Conservation (phyloP, 64 coral and sea anemone genomes). For the Dendronephthya gigantea region DNA sequence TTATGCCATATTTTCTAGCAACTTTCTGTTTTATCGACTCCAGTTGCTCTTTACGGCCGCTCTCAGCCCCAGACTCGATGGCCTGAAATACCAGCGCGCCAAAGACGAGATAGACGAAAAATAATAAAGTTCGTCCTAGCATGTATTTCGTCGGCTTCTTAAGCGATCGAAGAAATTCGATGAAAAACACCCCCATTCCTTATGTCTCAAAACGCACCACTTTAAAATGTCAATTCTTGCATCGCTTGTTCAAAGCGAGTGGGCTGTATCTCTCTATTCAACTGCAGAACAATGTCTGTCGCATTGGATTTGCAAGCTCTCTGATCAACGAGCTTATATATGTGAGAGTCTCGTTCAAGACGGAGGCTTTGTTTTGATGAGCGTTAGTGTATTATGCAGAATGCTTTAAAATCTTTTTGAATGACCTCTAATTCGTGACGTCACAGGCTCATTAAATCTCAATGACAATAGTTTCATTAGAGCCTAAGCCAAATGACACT, state of each 20-base stretch:
- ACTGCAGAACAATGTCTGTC: neutral
- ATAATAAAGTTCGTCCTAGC: conserved; percentile 52
- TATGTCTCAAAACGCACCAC: neutral
- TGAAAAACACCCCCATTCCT: neutral
- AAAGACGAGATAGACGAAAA: conserved; percentile 48
- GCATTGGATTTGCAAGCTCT: neutral
- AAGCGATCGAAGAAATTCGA: conserved; percentile 4
- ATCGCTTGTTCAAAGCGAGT: neutral
- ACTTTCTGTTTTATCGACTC: conserved; percentile 40
- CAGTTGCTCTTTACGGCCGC: conserved; percentile 20
- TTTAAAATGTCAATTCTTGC: neutral
- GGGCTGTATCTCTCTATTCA: neutral
- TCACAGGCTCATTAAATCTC: neutral
- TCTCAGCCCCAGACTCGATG: conserved; percentile 68
- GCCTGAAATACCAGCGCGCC: conserved; percentile 67
- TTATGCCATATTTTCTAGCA: conserved; percentile 56
- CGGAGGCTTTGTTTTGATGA: neutral
- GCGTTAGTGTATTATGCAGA: neutral
- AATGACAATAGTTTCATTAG: neutral
- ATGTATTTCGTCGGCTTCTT: conserved; percentile 60
- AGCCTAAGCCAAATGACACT: neutral
- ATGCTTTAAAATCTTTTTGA: neutral
- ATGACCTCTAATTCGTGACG: neutral
- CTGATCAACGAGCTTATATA: neutral
- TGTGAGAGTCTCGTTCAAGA: neutral